These are phyloP conservation scores for Apogon hyalosoma DNA, from an alignment of 2,797 vertebrate species.

Conservation along the genomic window DNA sequence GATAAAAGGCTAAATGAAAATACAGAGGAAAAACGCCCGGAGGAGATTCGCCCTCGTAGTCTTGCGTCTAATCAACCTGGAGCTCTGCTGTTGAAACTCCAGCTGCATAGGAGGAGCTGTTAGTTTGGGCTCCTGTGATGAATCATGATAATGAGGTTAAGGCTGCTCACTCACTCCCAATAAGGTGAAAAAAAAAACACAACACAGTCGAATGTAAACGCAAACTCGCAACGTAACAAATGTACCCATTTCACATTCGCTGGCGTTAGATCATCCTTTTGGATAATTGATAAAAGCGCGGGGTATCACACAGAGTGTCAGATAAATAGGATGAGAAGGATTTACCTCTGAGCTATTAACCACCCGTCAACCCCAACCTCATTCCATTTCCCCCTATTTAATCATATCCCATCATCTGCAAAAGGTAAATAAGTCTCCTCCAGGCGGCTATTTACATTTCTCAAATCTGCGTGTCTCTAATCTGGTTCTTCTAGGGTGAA, in stretches of 20 bases:
- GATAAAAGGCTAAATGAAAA: slow-evolving; percentile 67
- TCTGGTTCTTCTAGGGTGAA: slow-evolving; percentile 40
- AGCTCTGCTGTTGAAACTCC: slow-evolving; percentile 12
- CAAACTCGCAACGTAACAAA: neutral
- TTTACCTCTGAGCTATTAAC: slow-evolving; percentile 49
- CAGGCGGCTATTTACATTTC: slow-evolving; percentile 68
- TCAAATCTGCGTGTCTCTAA: slow-evolving; percentile 52
- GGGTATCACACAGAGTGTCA: slow-evolving; percentile 43
- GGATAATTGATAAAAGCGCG: slow-evolving; percentile 54
- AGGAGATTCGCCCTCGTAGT: slow-evolving; percentile 27
- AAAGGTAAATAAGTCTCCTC: slow-evolving; percentile 62
- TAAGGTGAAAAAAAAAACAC: neutral
- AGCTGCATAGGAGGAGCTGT: slow-evolving; percentile 1
- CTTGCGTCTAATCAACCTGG: slow-evolving; percentile 50
- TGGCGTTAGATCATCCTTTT: slow-evolving; percentile 8
- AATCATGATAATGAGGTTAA: slow-evolving; percentile 12
- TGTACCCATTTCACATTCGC: slow-evolving; percentile 20
- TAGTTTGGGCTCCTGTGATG: neutral
- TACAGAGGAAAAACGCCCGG: slow-evolving; percentile 37
- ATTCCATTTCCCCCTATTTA: slow-evolving; percentile 56
- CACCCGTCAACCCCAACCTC: slow-evolving; percentile 25
- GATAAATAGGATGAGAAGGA: slow-evolving; percentile 56
- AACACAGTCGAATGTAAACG: slow-evolving; percentile 13
- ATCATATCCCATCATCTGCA: slow-evolving; percentile 61
- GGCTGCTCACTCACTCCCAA: neutral